Base-by-base conservation (phyloP, 2,797 vertebrate species). In the Pipistrellus pipistrellus region DNA sequence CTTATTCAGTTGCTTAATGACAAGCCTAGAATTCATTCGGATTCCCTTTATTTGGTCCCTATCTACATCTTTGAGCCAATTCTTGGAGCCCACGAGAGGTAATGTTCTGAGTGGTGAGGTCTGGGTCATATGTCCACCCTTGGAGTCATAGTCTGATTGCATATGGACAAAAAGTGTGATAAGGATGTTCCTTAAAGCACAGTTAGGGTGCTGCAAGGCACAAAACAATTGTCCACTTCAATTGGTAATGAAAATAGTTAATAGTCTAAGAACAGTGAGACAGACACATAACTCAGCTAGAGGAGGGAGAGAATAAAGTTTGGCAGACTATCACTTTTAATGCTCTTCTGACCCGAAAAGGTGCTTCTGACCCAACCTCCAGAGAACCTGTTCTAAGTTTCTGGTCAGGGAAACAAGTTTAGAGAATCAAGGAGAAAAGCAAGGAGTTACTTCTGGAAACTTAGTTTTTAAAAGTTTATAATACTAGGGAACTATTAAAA, bases 361-460 rank as follows among this genome's bases (percentile, higher is more conserved):
- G n/a, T 46, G 53, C 7, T 75, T 68, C 53, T 72, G 69, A 69
- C 32, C 21, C 14, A 92, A 82, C 3, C 4, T 85, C 35, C 32
- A 30, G 55, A 95, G 53, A 91, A 85, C n/a, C 38, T 82, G 55
- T 59, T 91, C 27, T 51, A 85, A 91, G 9, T 57, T 38, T 80
- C 14, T 84, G 59, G 25, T 55, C 62, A 13, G 44, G 32, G 17
- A 92, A 73, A 64, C 6, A 41, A 69, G 25, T 57, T 64, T n/a
- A 90, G 46, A 68, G 78, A 73, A 75, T 32, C 27, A 53, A 38
- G 8, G 32, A 13, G 20, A 44, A 30, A 44, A 85, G 44, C 51
- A 83, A 78, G 18, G 10, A 30, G 30, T 11, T 23, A 6, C 1
- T 48, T 21, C 76, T 80, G n/a, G 71, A 84, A 51, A 17, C 14